Base-by-base conservation (phyloP, 2,113 vertebrate genomes). In the Hyaena hyaena region DNA sequence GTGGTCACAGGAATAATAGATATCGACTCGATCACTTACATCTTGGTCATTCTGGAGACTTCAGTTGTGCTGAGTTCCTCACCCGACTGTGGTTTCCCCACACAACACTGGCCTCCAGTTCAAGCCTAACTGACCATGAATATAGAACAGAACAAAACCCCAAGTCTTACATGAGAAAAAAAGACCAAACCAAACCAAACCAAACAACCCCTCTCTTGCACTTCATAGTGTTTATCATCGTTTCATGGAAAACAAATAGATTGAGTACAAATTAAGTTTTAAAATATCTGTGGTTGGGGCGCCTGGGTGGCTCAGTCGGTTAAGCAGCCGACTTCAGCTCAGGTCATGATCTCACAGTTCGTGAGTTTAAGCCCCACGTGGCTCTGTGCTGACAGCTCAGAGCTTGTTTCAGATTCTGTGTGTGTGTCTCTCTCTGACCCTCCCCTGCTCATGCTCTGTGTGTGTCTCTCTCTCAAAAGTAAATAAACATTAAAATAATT, bases 21-120 rank as follows among this genome's bases (percentile, higher is more conserved):
- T 10, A 19, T 10, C 8, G 48, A 0, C 2, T 24, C 84, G 71
- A 31, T 88, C 53, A 43, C 31, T 50, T 21, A 17, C 31, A 61
- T 17, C n/a, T 65, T 0, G 0, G 6, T 17, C 9, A 7, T 17
- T 4, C 39, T 9, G 55, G 26, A 65, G 33, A 2, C n/a, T 10
- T 33, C 6, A 12, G 2, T 61, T 66, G 53, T 15, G 45, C 53
- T 65, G 21, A 79, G 31, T 39, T 58, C 24, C 43, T 84, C 73
- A 24, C 50, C 50, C 55, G 6, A 68, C 48, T 39, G 65, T 0
- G 10, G 48, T 61, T 39, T 31, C 5, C 45, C 45, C 39, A 7
- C 6, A 16, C 7, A 61, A 11, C 10, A 68, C 10, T 10, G 3
- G 8, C 24, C 9, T 81, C 19, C 7, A 58, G 10, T 14, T 89